phyloP scores from a whole-genome alignment of 2,113 vertebrate species.

The Aldabrachelys gigantea region DNA sequence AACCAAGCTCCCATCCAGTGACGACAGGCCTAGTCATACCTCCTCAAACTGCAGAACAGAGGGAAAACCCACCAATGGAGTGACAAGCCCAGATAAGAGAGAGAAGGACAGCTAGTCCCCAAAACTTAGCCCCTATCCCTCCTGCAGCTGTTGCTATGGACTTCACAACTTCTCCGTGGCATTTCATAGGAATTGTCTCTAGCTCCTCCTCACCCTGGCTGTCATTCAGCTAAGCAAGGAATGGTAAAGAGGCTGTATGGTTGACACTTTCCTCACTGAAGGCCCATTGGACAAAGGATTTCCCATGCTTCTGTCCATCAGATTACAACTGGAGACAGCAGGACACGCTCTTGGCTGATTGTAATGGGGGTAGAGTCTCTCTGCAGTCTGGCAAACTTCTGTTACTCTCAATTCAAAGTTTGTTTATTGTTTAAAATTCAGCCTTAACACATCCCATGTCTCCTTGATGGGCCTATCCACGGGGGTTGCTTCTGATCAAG shows the following conservation, averaged over 20 bases:
- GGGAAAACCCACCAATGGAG: not conserved
- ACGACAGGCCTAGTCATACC: constrained; percentile 12
- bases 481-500: not conserved
- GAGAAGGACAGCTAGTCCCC: not conserved
- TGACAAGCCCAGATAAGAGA: fast-evolving
- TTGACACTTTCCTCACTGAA: not conserved
- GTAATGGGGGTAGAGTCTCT: not conserved
- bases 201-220: not conserved
- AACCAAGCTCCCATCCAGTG: constrained; percentile 43
- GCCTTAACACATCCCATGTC: not conserved
- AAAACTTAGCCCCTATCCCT: fast-evolving
- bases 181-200: not conserved
- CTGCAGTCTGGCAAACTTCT: not conserved
- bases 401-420: not conserved
- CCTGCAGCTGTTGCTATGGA: not conserved
- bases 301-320: not conserved
- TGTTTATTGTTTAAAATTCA: not conserved
- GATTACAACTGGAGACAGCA: not conserved
- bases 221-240: not conserved
- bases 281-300: not conserved
- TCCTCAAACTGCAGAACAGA: constrained; percentile 45
- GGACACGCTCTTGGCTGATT: not conserved
- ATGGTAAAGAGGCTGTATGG: not conserved
- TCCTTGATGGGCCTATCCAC: not conserved
- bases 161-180: not conserved